Conservation (phyloP, 2,888 invertebrate genomes). For the Eupeodes latifasciatus region DNA sequence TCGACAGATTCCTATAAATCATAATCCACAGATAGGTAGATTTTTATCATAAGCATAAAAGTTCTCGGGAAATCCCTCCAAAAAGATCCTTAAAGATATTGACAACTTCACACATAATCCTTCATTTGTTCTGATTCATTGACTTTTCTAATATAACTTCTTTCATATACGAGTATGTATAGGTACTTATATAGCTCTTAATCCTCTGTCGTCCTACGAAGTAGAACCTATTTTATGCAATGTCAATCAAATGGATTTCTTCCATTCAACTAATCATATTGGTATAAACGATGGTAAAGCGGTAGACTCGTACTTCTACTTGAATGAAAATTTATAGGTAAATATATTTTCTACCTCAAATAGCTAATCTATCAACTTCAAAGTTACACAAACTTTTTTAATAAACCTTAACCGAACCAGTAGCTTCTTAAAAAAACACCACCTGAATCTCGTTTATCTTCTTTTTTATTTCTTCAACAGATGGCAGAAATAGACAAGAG, state of each 20-base stretch:
- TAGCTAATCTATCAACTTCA: constrained; percentile 73
- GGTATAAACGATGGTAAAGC: background rate
- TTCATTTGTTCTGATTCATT: constrained; percentile 55
- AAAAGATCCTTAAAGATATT: constrained; percentile 15
- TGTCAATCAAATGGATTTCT: constrained; percentile 9
- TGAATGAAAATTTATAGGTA: constrained; percentile 3
- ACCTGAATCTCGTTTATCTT: constrained; percentile 73
- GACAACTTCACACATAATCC: constrained; percentile 56
- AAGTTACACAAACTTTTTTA: constrained; percentile 35
- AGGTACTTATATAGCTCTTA: constrained; percentile 1
- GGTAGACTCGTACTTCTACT: too few relatives aligned
- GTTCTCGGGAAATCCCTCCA: constrained; percentile 14
- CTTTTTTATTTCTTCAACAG: constrained; percentile 62
- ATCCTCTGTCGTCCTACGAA: background rate
- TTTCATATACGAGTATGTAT: too few relatives aligned
- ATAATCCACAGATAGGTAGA: background rate
- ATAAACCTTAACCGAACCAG: constrained; percentile 21
- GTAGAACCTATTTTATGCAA: constrained; percentile 29
- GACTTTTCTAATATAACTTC: constrained; percentile 23
- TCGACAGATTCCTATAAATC: background rate
- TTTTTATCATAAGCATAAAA: background rate
- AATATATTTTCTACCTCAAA: constrained; percentile 60
- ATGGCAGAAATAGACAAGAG: constrained; percentile 38
- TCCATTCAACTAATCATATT: background rate
- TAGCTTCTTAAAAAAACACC: constrained; percentile 64